Evolutionary conservation across 2,113 vertebrate genomes (phyloP).

Genomic region (Thamnaconus septentrionalis): DNA sequence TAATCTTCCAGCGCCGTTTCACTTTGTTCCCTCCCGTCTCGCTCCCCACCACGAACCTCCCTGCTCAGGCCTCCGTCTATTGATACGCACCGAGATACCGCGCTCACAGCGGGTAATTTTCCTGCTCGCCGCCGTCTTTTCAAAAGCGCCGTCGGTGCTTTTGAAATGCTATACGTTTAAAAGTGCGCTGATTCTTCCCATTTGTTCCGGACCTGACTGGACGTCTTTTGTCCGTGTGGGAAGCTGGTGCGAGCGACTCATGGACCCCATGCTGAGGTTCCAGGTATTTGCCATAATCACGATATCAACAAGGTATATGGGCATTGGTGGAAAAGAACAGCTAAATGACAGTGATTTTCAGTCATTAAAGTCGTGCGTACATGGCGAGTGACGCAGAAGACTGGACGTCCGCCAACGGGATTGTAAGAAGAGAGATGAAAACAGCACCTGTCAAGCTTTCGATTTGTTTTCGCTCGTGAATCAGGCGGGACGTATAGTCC

Average conservation of each 20-base stretch:
- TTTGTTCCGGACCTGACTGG: not conserved
- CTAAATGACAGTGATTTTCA: too few relatives aligned
- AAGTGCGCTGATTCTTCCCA: too few relatives aligned
- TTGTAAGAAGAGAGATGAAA: slow-evolving; percentile 1
- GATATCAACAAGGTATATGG: not conserved
- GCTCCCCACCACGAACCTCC: slow-evolving; percentile 34
- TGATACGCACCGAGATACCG: too few relatives aligned
- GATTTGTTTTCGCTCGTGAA: slow-evolving; percentile 16
- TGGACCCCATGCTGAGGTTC: slow-evolving; percentile 26
- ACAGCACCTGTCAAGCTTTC: not conserved
- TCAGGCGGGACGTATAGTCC: slow-evolving; percentile 10
- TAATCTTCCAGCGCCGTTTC: slow-evolving; percentile 59
- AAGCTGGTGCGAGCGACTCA: slow-evolving; percentile 29
- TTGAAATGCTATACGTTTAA: too few relatives aligned
- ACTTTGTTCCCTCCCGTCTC: slow-evolving; percentile 37
- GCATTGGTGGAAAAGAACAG: not conserved
- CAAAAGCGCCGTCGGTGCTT: too few relatives aligned
- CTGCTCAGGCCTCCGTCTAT: slow-evolving; percentile 3
- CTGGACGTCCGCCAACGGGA: not conserved
- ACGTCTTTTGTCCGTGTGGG: not conserved
- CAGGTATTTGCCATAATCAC: slow-evolving; percentile 21
- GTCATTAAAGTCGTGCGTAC: too few relatives aligned
- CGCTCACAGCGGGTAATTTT: too few relatives aligned
- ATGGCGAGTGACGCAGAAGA: not conserved
- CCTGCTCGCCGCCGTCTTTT: too few relatives aligned